These are phyloP conservation scores for Formica selysi DNA, from an alignment of 1,140 invertebrate species.

Conservation along the genomic window DNA sequence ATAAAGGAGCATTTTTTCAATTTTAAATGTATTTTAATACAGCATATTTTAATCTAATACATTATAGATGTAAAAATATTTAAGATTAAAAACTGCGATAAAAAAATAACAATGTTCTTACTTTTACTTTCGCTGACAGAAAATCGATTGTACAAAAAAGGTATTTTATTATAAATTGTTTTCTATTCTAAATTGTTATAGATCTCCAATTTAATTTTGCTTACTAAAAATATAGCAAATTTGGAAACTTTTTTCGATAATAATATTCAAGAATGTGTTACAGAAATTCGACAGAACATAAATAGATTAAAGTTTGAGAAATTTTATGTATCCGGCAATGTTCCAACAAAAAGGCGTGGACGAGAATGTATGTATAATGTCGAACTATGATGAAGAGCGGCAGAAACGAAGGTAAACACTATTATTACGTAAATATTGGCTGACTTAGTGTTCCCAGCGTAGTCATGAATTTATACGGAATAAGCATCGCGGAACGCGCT, in stretches of 20 bases:
- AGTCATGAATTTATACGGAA: constrained; percentile 16
- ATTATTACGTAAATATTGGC: constrained; percentile 45
- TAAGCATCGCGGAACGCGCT: constrained; percentile 17
- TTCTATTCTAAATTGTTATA: neutral
- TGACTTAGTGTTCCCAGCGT: neutral
- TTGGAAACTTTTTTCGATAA: neutral
- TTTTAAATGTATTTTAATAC: neutral
- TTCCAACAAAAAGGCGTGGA: neutral
- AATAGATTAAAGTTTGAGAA: neutral
- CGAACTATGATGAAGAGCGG: neutral
- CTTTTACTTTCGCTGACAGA: neutral
- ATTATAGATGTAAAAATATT: neutral
- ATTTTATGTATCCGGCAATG: neutral
- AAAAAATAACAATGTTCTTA: neutral
- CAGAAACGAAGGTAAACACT: neutral
- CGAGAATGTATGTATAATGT: neutral
- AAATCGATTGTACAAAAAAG: neutral
- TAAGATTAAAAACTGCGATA: neutral
- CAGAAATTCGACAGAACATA: neutral
- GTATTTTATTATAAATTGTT: neutral
- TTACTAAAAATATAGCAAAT: neutral
- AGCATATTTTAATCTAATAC: too few species aligned
- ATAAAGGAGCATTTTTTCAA: neutral
- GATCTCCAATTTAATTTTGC: neutral
- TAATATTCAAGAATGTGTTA: neutral